Percentiles rank a stretch among this genome's conserved stretches.
phyloP scores from a whole-genome alignment of 2,888 invertebrate genomes.

The Cremastinae sp. region DNA sequence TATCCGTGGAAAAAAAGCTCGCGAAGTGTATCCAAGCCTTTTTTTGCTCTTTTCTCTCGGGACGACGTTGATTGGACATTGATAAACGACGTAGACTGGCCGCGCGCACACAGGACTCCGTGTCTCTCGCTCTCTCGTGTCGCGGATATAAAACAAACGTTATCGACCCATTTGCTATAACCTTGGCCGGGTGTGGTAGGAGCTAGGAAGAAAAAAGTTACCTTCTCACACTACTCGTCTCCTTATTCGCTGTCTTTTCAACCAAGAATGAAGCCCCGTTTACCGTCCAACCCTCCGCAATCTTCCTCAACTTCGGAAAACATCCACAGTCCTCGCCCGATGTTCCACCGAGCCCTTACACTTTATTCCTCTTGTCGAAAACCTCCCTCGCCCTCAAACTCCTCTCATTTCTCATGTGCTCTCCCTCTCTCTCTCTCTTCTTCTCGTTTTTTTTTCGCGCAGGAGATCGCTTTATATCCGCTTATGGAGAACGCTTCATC shows the following conservation, averaged over 20 bases:
- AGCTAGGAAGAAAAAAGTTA: conserved; percentile 60
- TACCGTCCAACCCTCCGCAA: conserved; percentile 33
- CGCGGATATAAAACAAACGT: conserved; percentile 74
- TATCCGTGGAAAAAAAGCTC: conserved; percentile 49
- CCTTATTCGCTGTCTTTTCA: conserved; percentile 41
- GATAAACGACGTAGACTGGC: conserved; percentile 72
- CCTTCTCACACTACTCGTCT: conserved; percentile 27
- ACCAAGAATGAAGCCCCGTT: conserved; percentile 26
- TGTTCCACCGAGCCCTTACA: conserved; percentile 39
- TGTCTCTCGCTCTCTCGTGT: conserved; percentile 65
- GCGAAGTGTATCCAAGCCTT: conserved; percentile 50
- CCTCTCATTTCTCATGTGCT: conserved; percentile 3
- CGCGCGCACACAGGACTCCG: no score
- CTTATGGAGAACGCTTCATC: background rate
- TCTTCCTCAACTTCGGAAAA: conserved; percentile 56
- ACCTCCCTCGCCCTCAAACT: conserved; percentile 10
- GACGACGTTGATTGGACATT: conserved; percentile 76
- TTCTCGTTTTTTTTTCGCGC: no score
- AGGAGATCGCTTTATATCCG: background rate
- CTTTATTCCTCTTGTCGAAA: conserved; percentile 22
- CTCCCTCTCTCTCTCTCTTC: no score
- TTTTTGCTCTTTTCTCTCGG: conserved; percentile 52
- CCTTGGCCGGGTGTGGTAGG: no score
- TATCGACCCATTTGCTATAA: conserved; percentile 69
- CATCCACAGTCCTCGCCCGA: conserved; percentile 39